Evolutionary conservation across 2,888 invertebrate genomes (phyloP).

Genomic region (Eupsilia transversa): DNA sequence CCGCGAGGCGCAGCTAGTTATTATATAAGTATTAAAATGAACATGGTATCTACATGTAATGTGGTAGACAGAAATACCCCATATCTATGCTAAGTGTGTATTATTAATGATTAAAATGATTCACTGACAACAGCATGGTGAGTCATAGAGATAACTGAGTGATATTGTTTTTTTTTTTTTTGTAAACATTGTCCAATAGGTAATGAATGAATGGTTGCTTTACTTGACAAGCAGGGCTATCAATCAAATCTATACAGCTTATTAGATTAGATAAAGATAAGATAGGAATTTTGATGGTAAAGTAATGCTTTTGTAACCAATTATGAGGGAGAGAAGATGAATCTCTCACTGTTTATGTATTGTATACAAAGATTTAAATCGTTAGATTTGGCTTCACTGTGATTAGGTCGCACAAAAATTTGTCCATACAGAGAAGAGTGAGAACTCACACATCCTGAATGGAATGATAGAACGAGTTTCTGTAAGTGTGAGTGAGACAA

Average conservation of each 20-base stretch:
- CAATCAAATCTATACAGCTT: background rate
- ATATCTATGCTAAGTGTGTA: slow-evolving; percentile 27
- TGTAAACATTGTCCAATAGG: slow-evolving; percentile 3
- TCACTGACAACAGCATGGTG: slow-evolving; percentile 19
- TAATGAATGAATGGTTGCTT: background rate
- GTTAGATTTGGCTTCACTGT: background rate
- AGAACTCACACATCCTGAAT: background rate
- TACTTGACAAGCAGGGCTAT: background rate
- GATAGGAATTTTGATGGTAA: background rate
- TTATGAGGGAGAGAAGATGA: background rate
- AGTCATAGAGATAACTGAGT: slow-evolving; percentile 23
- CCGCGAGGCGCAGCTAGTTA: too few relatives aligned
- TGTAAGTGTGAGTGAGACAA: background rate
- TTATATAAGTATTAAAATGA: background rate
- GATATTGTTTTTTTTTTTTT: slow-evolving; percentile 3
- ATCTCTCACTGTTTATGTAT: background rate
- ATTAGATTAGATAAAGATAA: slow-evolving; percentile 8
- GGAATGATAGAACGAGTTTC: background rate
- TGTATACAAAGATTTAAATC: background rate
- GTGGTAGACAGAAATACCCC: background rate
- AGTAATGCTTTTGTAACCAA: background rate
- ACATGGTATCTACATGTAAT: background rate
- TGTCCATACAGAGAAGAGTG: background rate
- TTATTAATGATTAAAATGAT: slow-evolving; percentile 36
- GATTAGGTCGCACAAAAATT: background rate